A percentile compares a stretch with the other conserved stretches of the same genome.
These are phyloP conservation scores for Proales similis DNA, from an alignment of 1,140 invertebrate species.

Conservation along the genomic window DNA sequence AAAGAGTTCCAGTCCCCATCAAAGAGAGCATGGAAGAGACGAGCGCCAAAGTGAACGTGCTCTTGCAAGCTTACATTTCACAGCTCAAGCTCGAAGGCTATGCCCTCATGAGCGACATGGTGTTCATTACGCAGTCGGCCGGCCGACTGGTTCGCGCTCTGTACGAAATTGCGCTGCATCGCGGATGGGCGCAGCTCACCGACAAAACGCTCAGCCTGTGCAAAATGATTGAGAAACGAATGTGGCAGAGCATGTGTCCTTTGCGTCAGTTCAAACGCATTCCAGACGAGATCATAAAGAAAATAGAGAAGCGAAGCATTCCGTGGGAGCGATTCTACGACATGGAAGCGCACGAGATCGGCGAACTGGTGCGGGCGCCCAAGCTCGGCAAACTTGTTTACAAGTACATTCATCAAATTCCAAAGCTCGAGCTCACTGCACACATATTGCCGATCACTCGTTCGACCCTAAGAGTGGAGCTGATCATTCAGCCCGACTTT, in stretches of 20 bases:
- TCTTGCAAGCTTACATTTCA: constrained; percentile 95
- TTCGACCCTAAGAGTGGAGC: constrained; percentile 82
- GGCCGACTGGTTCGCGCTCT: constrained; percentile 88
- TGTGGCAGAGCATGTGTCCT: constrained; percentile 99
- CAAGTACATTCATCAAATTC: constrained; percentile 94
- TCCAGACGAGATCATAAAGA: constrained; percentile 92
- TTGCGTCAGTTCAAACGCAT: constrained; percentile 94
- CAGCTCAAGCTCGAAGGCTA: constrained; percentile 96
- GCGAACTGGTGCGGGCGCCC: constrained; percentile 86
- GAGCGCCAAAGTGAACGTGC: constrained; percentile 89
- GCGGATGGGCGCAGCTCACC: constrained; percentile 93
- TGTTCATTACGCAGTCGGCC: constrained; percentile 96
- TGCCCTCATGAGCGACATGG: constrained; percentile 97
- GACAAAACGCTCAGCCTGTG: constrained; percentile 90
- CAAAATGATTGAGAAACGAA: constrained; percentile 96
- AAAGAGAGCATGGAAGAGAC: constrained; percentile 98
- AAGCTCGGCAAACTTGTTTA: constrained; percentile 95
- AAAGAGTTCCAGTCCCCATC: constrained; percentile 93
- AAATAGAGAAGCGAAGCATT: constrained; percentile 86
- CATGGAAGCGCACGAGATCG: constrained; percentile 90
- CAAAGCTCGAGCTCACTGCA: constrained; percentile 83
- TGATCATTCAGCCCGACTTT: constrained; percentile 98
- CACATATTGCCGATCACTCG: constrained; percentile 96
- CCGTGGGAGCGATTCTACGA: constrained; percentile 73
- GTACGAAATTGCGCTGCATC: constrained; percentile 79